These are phyloP conservation scores for Emesis furor DNA, from an alignment of 2,888 invertebrate species.

Conservation along the genomic window DNA sequence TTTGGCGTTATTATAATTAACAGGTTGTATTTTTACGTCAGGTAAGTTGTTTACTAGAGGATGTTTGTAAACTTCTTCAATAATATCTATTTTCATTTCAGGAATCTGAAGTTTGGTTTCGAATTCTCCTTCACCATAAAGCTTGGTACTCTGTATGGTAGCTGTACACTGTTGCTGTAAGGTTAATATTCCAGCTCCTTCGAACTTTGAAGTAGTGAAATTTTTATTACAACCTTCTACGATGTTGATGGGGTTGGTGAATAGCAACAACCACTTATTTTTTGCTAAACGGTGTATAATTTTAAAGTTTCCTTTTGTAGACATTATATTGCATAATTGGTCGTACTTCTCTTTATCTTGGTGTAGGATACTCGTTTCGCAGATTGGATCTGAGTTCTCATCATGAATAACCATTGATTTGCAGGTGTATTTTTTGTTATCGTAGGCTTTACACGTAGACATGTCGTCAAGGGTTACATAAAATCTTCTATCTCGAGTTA, in stretches of 20 bases:
- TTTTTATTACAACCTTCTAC: conserved; percentile 4
- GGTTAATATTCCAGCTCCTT: not conserved
- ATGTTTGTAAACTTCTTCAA: conserved; percentile 9
- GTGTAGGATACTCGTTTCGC: conserved; percentile 21
- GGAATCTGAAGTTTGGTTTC: not conserved
- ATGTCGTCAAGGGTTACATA: conserved; percentile 22
- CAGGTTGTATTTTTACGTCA: not conserved
- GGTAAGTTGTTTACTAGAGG: not conserved
- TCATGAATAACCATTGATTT: not conserved
- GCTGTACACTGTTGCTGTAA: not conserved
- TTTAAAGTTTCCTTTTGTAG: not conserved
- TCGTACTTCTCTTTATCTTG: conserved; percentile 15
- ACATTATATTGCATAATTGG: conserved; percentile 10
- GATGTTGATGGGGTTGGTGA: not conserved
- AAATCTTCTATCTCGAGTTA: conserved; percentile 11
- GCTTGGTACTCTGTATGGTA: not conserved
- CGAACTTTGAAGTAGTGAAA: not conserved
- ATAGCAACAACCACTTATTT: not conserved
- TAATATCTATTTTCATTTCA: conserved; percentile 16
- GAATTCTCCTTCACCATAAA: not conserved
- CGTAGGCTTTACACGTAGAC: not conserved
- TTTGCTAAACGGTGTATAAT: not conserved
- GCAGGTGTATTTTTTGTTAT: not conserved
- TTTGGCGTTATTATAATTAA: conserved; percentile 9
- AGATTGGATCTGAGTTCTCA: conserved; percentile 16